A percentile compares a stretch with the other conserved stretches of the same genome.
phyloP scores from a whole-genome alignment of 2,797 vertebrate species.

The Malurus leucopterus region DNA sequence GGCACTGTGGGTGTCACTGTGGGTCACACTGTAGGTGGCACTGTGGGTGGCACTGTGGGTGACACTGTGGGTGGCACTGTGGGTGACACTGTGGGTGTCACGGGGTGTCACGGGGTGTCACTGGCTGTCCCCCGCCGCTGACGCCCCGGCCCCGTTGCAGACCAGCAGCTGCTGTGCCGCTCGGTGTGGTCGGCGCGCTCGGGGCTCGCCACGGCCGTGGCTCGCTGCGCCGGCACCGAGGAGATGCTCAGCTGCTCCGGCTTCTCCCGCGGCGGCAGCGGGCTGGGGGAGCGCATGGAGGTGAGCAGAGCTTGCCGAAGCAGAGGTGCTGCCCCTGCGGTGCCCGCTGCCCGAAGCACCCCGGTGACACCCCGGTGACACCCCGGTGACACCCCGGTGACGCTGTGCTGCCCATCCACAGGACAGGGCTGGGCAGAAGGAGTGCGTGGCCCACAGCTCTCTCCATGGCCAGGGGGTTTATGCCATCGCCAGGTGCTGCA shows the following conservation, averaged over 20 bases:
- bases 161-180: conserved; percentile 77
- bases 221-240: conserved; percentile 73
- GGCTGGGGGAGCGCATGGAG: conserved; percentile 74
- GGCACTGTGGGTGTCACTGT: fast-evolving
- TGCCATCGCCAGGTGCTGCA: conserved; percentile 84
- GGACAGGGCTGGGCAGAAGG: conserved; percentile 65
- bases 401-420: not conserved
- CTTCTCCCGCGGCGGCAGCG: conserved; percentile 68
- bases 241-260: conserved; percentile 88
- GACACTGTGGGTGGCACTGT: no score
- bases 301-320: conserved; percentile 4
- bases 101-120: not conserved
- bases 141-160: conserved; percentile 29
- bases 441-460: conserved; percentile 75
- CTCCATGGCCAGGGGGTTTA: conserved; percentile 72
- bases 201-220: conserved; percentile 52
- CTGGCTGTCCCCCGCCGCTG: fast-evolving
- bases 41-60: no score
- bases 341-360: not conserved
- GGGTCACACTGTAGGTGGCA: no score
- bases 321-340: fast-evolving
- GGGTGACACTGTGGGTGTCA: not conserved
- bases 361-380: no score
- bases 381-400: not conserved
- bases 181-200: conserved; percentile 85